phyloP scores from a whole-genome alignment of 2,113 vertebrate genomes.

The Petromus typicus region DNA sequence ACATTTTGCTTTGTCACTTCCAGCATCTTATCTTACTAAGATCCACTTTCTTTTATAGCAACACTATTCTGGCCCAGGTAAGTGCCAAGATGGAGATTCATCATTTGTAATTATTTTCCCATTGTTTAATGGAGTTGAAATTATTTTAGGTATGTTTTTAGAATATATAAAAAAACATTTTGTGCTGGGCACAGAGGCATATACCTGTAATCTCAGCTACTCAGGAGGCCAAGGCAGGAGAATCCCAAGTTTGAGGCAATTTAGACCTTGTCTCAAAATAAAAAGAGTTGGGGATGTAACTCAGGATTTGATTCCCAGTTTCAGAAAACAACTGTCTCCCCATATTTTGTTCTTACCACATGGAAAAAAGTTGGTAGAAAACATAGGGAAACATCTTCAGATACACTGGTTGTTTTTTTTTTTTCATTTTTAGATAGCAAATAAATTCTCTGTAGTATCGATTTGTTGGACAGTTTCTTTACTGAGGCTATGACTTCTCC shows the following conservation, averaged over 20 bases:
- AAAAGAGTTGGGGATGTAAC: neutral
- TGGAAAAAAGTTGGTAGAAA: slow-evolving; percentile 47
- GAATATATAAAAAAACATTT: neutral
- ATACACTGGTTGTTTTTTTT: neutral
- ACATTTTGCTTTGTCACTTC: slow-evolving; percentile 56
- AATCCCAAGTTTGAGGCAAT: neutral
- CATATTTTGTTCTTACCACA: neutral
- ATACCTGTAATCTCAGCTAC: neutral
- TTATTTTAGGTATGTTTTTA: slow-evolving; percentile 45
- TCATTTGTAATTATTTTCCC: slow-evolving; percentile 19
- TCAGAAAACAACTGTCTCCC: neutral
- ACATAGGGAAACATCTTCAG: neutral
- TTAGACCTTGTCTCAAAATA: neutral
- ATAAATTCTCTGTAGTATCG: slow-evolving; percentile 5
- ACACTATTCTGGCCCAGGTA: neutral
- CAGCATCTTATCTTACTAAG: neutral
- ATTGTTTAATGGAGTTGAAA: slow-evolving; percentile 28
- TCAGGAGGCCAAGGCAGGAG: neutral
- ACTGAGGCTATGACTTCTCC: neutral
- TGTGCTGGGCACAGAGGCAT: neutral
- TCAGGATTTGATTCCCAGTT: neutral
- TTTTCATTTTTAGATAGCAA: slow-evolving; percentile 39
- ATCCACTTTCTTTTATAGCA: neutral
- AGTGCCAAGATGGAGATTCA: neutral
- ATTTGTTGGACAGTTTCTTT: neutral